Base-by-base conservation (phyloP, 2,888 invertebrate genomes). In the Heliconius erato region DNA sequence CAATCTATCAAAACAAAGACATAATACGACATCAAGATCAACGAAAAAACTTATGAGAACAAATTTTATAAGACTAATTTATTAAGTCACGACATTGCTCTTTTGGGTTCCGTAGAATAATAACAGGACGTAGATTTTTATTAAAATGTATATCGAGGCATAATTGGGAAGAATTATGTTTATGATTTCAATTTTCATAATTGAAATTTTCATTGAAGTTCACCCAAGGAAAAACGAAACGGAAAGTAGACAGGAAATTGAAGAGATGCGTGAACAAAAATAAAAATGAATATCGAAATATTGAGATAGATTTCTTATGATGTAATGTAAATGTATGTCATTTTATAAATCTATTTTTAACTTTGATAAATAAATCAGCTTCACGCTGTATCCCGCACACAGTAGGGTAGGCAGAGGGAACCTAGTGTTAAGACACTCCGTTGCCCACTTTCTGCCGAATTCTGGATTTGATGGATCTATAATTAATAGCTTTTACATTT, bases 71-170 rank as follows among this genome's bases (percentile, higher is more conserved):
- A 67, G 67, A 44, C 32, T 5, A 49, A 49, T 65, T 28, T 32
- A 80, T 80, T 74, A n/a, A 67, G 67, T 74, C 32, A 32, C 72
- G 79, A 74, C 44, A 72, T 79, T 74, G 67, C 23, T 54, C n/a
- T 80, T 54, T 67, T 74, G 80, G 74, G 74, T 67, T 80, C 74
- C 80, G 54, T 74, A 32, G 32, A 19, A n/a, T 28, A 59, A n/a
- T 74, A 59, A 9, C 14, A 16, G 14, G 26, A 67, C 28, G 67
- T 16, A 5, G 26, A 28, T 26, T 59, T 59, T 9, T 59, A 59
- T 59, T 59, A 3, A 3, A 59, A 59, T 59, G 23, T 9, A 28
- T 59, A 9, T 59, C 59, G 23, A 59, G 59, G 7, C 59, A 23
- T 54, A 59, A 9, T 59, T 59, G 14, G 4, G 16, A 59, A 23